Base-by-base conservation (phyloP, 1,140 invertebrate species). In the Brevipalpus yothersi region DNA sequence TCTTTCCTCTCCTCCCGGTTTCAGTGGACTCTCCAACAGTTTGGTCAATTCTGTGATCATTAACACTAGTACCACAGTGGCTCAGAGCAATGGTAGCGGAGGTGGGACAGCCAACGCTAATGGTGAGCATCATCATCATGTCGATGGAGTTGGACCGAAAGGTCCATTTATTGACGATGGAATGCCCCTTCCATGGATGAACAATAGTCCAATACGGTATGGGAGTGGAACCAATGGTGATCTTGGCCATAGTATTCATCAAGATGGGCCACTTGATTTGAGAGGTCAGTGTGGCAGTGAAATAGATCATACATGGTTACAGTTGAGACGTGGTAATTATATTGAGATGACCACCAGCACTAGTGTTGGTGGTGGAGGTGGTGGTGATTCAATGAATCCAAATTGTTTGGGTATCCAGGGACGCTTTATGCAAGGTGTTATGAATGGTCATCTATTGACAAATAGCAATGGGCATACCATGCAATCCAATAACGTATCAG, bases 191-290 rank as follows among this genome's bases (percentile, higher is more conserved):
- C 31, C 31, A 31, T 31, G 21, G 53, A 54, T 31, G 17, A 31
- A 54, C 17, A 54, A 12, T 54, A 54, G 31, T 12, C 31, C 53
- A 12, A 21, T 49, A 54, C 31, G 31, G 12, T 23, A 31, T 21
- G 17, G 53, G 3, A 3, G 53, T 54, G 15, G 47, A 49, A 4
- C 47, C 15, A 19, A 15, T 19, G 19, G 19, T 49, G 19, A 21
- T 17, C 31, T 17, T 12, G 43, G 12, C 43, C 12, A 45, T 45
- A 17, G 43, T 15, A 45, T 17, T 21, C 13, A 53, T 53, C 65
- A 31, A 65, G 61, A 69, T 47, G 84, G 86, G 63, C 85, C 85
- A 0, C 70, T 90, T 15, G 86, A 90, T 66, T 73, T 90, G 63
- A 15, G 55, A 39, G 15, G 17, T 3, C 51, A 53, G 21, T 17